phyloP scores from a whole-genome alignment of 2,113 vertebrate species.

The Sphaerodactylus townsendi region DNA sequence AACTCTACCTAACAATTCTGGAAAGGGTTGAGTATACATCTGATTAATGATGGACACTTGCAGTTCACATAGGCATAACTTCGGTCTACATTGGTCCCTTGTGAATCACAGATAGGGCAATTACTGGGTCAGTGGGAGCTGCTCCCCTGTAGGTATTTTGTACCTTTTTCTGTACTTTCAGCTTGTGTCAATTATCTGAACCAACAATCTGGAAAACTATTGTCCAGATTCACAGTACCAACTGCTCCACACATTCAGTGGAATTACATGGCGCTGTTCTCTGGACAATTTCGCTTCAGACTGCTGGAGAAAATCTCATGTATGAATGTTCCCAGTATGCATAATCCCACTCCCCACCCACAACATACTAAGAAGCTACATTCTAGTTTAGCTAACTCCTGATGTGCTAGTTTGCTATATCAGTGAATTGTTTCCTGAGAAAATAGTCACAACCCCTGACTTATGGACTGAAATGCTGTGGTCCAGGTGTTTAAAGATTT shows the following conservation, averaged over 20 bases:
- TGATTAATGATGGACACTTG: not conserved
- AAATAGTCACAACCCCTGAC: no score
- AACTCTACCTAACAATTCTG: not conserved
- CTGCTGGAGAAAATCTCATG: no score
- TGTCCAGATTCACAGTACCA: not conserved
- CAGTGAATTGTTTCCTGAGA: no score
- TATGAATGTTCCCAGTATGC: no score
- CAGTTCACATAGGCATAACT: not conserved
- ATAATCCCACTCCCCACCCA: no score
- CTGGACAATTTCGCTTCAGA: no score
- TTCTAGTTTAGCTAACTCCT: no score
- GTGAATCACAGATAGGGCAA: not conserved
- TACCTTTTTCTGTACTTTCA: not conserved
- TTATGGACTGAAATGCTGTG: no score
- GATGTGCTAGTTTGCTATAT: no score
- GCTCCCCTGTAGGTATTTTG: not conserved
- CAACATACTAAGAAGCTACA: no score
- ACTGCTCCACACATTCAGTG: not conserved
- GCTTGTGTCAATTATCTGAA: not conserved
- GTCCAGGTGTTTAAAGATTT: no score
- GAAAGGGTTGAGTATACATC: not conserved
- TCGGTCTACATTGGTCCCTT: not conserved
- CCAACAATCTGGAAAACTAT: not conserved
- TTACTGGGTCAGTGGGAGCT: not conserved
- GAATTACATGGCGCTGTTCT: no score